Conservation (phyloP, 2,797 vertebrate genomes). For the Lagocephalus sceleratus region DNA sequence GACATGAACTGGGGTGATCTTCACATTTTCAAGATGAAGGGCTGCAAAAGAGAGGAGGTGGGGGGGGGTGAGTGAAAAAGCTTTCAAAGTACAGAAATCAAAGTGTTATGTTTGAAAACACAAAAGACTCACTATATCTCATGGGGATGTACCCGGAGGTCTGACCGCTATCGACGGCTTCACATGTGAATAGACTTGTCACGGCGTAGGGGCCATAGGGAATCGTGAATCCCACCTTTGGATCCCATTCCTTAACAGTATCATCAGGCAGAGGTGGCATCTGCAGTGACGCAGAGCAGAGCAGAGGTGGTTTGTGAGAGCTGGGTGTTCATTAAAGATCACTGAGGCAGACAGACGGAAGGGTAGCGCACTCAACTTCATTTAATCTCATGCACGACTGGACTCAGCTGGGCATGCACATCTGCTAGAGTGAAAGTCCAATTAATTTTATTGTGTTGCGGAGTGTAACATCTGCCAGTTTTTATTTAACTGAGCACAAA, state of each 20-base stretch:
- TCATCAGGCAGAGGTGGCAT: conserved; percentile 10
- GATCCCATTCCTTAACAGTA: conserved; percentile 75
- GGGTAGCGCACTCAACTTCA: conserved; percentile 19
- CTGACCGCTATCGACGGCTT: conserved; percentile 48
- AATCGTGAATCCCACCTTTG: conserved; percentile 81
- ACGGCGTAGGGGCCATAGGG: conserved; percentile 37
- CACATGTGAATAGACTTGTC: conserved; percentile 66
- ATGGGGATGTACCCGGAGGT: conserved; percentile 66
- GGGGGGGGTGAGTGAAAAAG: background rate
- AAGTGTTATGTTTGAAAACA: background rate
- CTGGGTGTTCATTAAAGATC: conserved; percentile 20
- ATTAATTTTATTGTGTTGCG: conserved; percentile 33
- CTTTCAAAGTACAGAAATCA: background rate
- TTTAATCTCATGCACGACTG: conserved; percentile 41
- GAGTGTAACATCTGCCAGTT: conserved; percentile 35
- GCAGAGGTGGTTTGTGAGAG: conserved; percentile 12
- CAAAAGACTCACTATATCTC: conserved; percentile 76
- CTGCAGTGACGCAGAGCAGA: conserved; percentile 56
- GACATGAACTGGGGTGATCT: conserved; percentile 45
- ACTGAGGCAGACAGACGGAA: conserved; percentile 32
- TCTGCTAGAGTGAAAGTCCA: conserved; percentile 23
- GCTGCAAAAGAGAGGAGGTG: conserved; percentile 47
- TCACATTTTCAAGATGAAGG: conserved; percentile 45
- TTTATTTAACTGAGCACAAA: conserved; percentile 42
- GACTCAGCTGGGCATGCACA: conserved; percentile 47